These are phyloP conservation scores for Lophius americanus DNA, from an alignment of 2,797 vertebrate genomes.

Conservation along the genomic window DNA sequence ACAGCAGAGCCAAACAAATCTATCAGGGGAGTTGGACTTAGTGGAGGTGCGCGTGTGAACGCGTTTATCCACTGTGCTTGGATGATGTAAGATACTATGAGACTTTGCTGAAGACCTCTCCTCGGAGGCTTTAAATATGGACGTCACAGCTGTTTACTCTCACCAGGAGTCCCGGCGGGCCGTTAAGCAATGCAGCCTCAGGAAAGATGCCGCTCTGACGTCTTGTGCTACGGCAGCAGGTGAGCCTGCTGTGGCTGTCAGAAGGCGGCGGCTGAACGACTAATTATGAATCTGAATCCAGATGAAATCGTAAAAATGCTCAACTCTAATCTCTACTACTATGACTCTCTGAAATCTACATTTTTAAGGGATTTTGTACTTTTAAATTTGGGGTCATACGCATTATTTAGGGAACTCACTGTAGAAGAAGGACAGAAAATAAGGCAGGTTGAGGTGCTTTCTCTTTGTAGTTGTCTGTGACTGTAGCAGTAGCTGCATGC, in stretches of 20 bases:
- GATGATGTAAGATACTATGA: slow-evolving; percentile 38
- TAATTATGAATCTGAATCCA: neutral
- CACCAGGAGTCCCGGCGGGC: neutral
- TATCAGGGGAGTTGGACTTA: slow-evolving; percentile 24
- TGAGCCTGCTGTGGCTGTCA: too few relatives aligned
- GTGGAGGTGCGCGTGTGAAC: slow-evolving; percentile 8
- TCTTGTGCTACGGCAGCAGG: too few relatives aligned
- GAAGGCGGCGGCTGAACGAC: neutral
- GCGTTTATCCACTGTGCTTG: slow-evolving; percentile 16
- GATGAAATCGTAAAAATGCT: neutral
- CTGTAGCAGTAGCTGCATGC: too few relatives aligned
- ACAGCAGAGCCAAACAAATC: slow-evolving; percentile 27
- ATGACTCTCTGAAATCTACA: slow-evolving; percentile 7
- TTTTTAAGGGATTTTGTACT: too few relatives aligned
- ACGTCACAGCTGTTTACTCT: neutral
- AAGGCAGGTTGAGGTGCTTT: neutral
- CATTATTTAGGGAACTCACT: neutral
- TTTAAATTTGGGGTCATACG: slow-evolving; percentile 7
- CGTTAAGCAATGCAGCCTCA: too few relatives aligned
- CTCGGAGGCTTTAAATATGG: slow-evolving; percentile 9
- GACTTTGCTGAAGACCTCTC: slow-evolving; percentile 26
- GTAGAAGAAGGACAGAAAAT: slow-evolving; percentile 6
- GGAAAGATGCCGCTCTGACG: too few relatives aligned
- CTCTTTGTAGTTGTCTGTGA: neutral
- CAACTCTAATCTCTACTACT: neutral